These are phyloP conservation scores for Magallana nippona DNA, from an alignment of 2,888 invertebrate species.

Conservation along the genomic window DNA sequence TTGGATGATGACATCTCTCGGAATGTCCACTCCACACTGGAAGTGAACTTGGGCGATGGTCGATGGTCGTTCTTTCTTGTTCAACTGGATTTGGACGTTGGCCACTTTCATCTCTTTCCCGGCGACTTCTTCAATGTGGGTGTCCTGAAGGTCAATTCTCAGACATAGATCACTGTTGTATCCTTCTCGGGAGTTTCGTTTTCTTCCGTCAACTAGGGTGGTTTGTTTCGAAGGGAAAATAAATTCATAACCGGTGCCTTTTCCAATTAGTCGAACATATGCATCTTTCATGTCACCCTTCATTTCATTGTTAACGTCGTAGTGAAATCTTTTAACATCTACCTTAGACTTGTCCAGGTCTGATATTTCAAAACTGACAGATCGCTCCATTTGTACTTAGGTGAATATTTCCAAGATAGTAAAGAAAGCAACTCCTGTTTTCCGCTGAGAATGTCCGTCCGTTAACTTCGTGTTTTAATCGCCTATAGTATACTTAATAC, in stretches of 20 bases:
- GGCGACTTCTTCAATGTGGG: background rate
- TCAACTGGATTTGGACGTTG: background rate
- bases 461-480: no score
- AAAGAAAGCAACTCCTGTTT: no score
- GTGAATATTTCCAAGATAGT: no score
- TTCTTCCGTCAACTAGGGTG: background rate
- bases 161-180: background rate
- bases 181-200: background rate
- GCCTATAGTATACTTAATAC: no score
- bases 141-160: slow-evolving; percentile 1
- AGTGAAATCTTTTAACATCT: background rate
- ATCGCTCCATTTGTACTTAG: no score
- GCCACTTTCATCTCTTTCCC: background rate
- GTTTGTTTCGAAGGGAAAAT: background rate
- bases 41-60: background rate
- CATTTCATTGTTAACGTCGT: background rate
- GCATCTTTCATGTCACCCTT: background rate
- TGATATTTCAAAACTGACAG: background rate
- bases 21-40: background rate
- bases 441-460: no score
- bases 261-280: background rate
- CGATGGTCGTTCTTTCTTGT: background rate
- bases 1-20: background rate
- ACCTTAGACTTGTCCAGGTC: background rate
- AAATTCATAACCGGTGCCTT: background rate